Conservation (phyloP, 2,113 vertebrate genomes). For the Burhinus oedicnemus region DNA sequence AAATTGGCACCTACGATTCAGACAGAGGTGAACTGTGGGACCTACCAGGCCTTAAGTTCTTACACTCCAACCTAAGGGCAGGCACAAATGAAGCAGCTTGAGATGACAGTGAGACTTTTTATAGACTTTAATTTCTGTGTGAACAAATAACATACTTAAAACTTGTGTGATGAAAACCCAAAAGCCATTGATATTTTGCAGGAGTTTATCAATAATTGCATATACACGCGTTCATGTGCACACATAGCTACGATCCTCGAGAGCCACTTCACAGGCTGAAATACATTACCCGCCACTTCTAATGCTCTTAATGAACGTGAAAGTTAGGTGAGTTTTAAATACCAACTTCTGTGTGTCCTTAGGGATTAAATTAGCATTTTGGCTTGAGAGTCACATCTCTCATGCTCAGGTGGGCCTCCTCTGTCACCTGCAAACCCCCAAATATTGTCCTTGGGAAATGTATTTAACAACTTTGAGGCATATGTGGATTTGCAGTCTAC, state of each 20-base stretch:
- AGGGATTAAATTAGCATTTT: neutral
- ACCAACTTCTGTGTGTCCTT: neutral
- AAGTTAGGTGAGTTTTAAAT: neutral
- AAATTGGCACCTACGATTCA: neutral
- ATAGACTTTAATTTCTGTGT: neutral
- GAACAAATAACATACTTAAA: neutral
- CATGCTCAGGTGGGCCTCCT: neutral
- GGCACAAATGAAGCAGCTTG: neutral
- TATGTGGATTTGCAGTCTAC: neutral
- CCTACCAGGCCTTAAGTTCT: neutral
- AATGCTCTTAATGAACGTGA: neutral
- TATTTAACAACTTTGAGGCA: neutral
- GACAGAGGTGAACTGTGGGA: neutral
- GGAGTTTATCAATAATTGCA: neutral
- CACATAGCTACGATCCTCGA: neutral
- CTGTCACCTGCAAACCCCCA: neutral
- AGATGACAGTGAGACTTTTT: neutral
- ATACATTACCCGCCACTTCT: neutral
- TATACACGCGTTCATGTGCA: rapidly evolving
- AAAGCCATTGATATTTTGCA: neutral
- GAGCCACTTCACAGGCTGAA: neutral
- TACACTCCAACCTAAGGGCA: neutral
- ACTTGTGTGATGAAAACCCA: neutral
- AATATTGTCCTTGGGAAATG: neutral
- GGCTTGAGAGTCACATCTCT: neutral